These are phyloP conservation scores for Drosophila seclusa DNA, from an alignment of 2,888 invertebrate species.

Conservation along the genomic window DNA sequence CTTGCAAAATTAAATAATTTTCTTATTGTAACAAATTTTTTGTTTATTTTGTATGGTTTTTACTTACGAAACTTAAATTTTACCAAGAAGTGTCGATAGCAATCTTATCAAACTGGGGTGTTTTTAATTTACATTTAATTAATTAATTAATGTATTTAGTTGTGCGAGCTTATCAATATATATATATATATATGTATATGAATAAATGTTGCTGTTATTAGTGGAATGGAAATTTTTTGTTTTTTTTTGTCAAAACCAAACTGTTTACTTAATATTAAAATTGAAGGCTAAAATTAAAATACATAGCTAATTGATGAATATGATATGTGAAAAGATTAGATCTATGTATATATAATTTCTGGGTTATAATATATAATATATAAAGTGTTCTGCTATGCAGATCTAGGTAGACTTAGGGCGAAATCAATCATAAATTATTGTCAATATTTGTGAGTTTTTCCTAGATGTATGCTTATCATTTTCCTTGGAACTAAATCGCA, in stretches of 20 bases:
- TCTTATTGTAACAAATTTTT: neutral
- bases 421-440: neutral
- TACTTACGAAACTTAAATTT: neutral
- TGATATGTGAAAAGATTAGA: neutral
- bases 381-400: no score
- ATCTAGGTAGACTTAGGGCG: neutral
- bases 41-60: neutral
- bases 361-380: neutral
- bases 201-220: neutral
- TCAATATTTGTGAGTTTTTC: neutral
- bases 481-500: constrained; percentile 38
- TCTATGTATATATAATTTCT: neutral
- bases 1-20: neutral
- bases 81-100: neutral
- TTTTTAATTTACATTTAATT: neutral
- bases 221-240: neutral
- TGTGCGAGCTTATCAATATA: neutral
- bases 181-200: no score
- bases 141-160: no score
- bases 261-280: neutral
- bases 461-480: constrained; percentile 23
- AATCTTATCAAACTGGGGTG: neutral
- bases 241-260: neutral
- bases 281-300: neutral
- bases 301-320: neutral